Conservation (phyloP, 2,888 invertebrate genomes). For the Drosophila greeni region DNA sequence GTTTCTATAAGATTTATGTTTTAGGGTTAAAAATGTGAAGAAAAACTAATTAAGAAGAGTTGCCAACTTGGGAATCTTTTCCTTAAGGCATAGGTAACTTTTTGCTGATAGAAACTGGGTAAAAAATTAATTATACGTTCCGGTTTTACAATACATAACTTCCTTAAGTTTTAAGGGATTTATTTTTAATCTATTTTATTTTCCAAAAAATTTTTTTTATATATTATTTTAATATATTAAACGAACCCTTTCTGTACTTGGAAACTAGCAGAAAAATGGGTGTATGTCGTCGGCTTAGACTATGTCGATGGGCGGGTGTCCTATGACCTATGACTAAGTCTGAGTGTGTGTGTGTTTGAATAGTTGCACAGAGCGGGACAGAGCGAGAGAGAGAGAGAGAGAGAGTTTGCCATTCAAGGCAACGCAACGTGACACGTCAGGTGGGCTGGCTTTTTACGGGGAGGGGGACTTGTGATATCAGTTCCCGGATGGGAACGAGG, state of each 20-base stretch:
- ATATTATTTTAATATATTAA: too few species aligned
- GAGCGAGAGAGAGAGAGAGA: not conserved
- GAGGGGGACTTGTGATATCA: not conserved
- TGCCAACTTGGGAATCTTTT: not conserved
- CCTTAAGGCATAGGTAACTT: not conserved
- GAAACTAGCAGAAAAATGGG: conserved; percentile 19
- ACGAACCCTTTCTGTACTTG: conserved; percentile 11
- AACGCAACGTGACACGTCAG: conserved; percentile 62
- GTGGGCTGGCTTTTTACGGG: conserved; percentile 36
- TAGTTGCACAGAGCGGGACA: not conserved
- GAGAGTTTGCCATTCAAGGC: conserved; percentile 60
- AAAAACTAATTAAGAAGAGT: not conserved
- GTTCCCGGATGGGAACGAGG: conserved; percentile 3
- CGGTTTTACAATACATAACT: not conserved
- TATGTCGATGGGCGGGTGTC: conserved; percentile 38
- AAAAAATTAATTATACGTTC: not conserved
- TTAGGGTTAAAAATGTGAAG: not conserved
- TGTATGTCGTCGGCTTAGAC: conserved; percentile 49
- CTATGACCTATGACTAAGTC: conserved; percentile 26
- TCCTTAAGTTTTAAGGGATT: not conserved
- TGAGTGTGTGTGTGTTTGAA: conserved; percentile 13
- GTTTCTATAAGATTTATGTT: not conserved
- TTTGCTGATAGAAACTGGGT: not conserved
- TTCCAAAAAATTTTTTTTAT: not conserved
- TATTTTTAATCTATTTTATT: not conserved